Evolutionary conservation across 2,797 vertebrate genomes (phyloP).

Genomic region (Mastacembelus armatus): DNA sequence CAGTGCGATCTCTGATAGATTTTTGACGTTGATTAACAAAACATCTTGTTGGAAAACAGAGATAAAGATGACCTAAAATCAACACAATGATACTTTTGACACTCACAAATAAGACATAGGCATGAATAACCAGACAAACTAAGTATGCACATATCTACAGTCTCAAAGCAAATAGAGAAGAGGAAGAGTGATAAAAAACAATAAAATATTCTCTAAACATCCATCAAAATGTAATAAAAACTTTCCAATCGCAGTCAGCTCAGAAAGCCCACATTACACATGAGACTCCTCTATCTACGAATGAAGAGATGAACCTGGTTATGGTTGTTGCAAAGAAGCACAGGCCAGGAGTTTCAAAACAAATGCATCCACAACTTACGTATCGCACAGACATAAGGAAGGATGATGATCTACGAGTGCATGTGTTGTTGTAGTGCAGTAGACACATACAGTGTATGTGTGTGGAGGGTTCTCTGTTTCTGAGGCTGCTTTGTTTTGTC

Average conservation of each 20-base stretch:
- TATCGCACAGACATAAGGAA: slow-evolving; percentile 33
- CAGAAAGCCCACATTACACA: neutral
- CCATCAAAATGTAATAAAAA: slow-evolving; percentile 8
- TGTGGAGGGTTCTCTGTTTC: slow-evolving; percentile 2
- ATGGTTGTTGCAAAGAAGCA: neutral
- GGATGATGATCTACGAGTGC: slow-evolving; percentile 1
- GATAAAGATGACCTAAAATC: neutral
- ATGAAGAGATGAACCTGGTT: slow-evolving; percentile 7
- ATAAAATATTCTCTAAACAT: neutral
- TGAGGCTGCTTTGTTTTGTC: slow-evolving; percentile 14
- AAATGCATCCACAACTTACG: neutral
- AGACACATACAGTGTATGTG: neutral
- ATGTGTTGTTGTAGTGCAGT: neutral
- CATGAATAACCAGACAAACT: neutral
- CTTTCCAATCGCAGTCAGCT: neutral
- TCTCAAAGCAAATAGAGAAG: neutral
- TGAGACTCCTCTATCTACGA: neutral
- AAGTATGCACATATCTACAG: neutral
- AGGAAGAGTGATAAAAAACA: neutral
- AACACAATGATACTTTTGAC: slow-evolving; percentile 16
- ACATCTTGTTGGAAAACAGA: neutral
- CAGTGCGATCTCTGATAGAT: neutral
- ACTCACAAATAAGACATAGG: neutral
- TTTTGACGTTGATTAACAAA: slow-evolving; percentile 9
- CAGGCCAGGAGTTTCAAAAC: neutral